These are phyloP conservation scores for Meteorus cinctellus DNA, from an alignment of 2,888 invertebrate genomes.

Conservation along the genomic window DNA sequence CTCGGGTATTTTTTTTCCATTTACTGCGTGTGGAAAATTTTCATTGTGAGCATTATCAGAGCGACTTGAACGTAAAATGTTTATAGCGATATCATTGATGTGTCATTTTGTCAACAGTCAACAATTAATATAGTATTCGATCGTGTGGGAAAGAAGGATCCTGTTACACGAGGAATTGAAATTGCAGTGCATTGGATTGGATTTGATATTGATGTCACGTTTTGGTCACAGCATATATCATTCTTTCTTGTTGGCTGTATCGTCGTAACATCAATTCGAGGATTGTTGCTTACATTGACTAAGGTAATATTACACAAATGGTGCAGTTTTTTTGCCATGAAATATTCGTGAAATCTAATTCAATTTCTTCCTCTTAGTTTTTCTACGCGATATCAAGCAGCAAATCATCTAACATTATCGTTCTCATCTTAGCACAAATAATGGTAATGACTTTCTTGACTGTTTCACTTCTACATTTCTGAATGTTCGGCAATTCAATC, in stretches of 20 bases:
- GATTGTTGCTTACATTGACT: slow-evolving; percentile 94
- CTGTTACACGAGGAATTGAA: slow-evolving; percentile 96
- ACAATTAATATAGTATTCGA: slow-evolving; percentile 99
- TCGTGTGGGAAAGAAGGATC: slow-evolving; percentile 98
- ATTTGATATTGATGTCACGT: slow-evolving; percentile 95
- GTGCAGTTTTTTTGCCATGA: slow-evolving; percentile 20
- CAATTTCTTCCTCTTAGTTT: slow-evolving; percentile 81
- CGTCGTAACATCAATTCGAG: slow-evolving; percentile 97
- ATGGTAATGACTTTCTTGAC: slow-evolving; percentile 79
- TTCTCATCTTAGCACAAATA: slow-evolving; percentile 95
- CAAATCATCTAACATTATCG: slow-evolving; percentile 98
- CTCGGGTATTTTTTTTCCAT: slow-evolving; percentile 98
- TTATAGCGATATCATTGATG: slow-evolving; percentile 4
- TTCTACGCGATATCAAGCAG: slow-evolving; percentile 99
- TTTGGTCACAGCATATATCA: slow-evolving; percentile 99
- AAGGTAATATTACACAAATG: slow-evolving; percentile 79
- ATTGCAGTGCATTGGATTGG: slow-evolving; percentile 98
- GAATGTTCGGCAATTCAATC: background rate
- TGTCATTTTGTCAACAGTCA: slow-evolving; percentile 79
- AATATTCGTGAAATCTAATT: slow-evolving; percentile 7
- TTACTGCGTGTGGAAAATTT: slow-evolving; percentile 99
- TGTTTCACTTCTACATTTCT: slow-evolving; percentile 21
- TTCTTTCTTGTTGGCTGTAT: slow-evolving; percentile 98
- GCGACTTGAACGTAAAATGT: background rate
- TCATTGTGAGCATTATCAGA: slow-evolving; percentile 84